A percentile compares a stretch with the other conserved stretches of the same genome.
These are phyloP conservation scores for Protula sp. DNA, from an alignment of 2,888 invertebrate genomes.

Conservation along the genomic window DNA sequence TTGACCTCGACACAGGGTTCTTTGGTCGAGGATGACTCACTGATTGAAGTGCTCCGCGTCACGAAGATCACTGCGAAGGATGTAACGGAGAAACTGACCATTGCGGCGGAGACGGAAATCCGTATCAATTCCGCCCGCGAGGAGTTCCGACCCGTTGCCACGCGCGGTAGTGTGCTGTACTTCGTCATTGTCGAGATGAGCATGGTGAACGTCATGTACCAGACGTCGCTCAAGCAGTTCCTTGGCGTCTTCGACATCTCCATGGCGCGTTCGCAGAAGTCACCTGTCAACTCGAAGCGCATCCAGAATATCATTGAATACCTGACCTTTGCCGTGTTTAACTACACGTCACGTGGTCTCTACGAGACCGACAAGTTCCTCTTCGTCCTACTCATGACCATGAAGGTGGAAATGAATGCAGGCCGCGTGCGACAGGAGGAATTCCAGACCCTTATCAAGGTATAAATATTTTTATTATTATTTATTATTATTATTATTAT, in stretches of 20 bases:
- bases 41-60: constrained; percentile 62
- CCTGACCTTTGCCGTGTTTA: constrained; percentile 87
- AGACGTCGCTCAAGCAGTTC: constrained; percentile 91
- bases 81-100: constrained; percentile 86
- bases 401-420: constrained; percentile 87
- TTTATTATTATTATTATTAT: too few species aligned
- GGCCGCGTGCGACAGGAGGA: constrained; percentile 79
- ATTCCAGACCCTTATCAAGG: constrained; percentile 92
- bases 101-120: constrained; percentile 87
- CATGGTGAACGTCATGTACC: constrained; percentile 93
- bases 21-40: constrained; percentile 89
- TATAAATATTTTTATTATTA: too few species aligned
- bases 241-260: constrained; percentile 88
- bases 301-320: constrained; percentile 77
- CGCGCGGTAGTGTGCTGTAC: constrained; percentile 87
- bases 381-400: constrained; percentile 87
- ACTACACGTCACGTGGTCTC: constrained; percentile 82
- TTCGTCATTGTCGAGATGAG: constrained; percentile 97
- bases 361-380: constrained; percentile 89
- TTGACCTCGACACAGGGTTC: constrained; percentile 89
- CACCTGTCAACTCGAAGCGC: constrained; percentile 75
- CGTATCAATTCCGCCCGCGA: constrained; percentile 91
- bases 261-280: constrained; percentile 78
- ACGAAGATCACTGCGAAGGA: constrained; percentile 68
- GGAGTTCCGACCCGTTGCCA: constrained; percentile 91